Conservation (phyloP, 1,140 invertebrate species). For the Vanessa atalanta region DNA sequence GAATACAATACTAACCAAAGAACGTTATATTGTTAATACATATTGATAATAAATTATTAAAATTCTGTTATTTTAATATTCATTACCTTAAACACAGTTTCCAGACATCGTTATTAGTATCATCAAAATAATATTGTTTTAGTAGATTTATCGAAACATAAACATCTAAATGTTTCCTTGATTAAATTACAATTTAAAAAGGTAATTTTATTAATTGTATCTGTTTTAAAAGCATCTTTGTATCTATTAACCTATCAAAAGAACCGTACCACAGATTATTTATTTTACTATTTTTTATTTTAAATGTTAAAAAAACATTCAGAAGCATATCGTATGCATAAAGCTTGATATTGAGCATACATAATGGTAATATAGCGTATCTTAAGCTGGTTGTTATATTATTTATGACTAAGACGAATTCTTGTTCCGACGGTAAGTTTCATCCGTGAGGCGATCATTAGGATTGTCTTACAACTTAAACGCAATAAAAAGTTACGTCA, state of each 20-base stretch:
- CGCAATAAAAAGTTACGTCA: slow-evolving; percentile 30
- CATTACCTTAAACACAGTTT: too few species aligned
- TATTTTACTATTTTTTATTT: background rate
- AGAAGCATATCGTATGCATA: slow-evolving; percentile 10
- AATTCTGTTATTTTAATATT: too few species aligned
- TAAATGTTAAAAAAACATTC: background rate
- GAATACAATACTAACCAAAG: too few species aligned
- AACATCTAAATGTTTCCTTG: too few species aligned
- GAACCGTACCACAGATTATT: background rate
- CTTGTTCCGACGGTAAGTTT: slow-evolving; percentile 37
- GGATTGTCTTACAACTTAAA: slow-evolving; percentile 36
- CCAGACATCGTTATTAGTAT: too few species aligned
- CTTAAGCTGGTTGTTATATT: slow-evolving; percentile 17
- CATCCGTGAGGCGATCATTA: slow-evolving; percentile 37
- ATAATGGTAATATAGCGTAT: slow-evolving; percentile 13
- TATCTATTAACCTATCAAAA: too few species aligned
- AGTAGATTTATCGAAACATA: too few species aligned
- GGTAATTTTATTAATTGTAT: too few species aligned
- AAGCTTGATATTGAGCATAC: background rate
- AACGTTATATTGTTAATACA: too few species aligned
- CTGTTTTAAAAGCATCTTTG: background rate
- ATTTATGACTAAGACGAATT: slow-evolving; percentile 42
- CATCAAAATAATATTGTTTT: too few species aligned
- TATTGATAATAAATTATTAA: too few species aligned
- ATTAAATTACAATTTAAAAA: background rate